A percentile compares a stretch with the other conserved stretches of the same genome.
Conservation (phyloP, 2,888 invertebrate species). For the Watsonalla binaria region DNA sequence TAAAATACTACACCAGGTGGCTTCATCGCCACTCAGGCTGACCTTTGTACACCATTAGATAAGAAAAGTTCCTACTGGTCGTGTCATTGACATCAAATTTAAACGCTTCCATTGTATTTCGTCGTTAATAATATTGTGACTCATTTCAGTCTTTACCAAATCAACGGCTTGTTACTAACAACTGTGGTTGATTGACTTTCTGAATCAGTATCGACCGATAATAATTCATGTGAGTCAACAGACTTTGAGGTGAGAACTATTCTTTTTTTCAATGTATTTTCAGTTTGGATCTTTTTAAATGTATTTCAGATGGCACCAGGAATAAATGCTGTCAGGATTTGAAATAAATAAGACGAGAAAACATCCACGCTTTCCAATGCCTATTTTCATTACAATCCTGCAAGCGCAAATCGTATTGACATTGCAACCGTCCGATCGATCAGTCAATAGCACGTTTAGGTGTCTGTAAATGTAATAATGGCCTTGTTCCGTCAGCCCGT, state of each 20-base stretch:
- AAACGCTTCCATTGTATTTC: conserved; percentile 9
- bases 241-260: too few relatives aligned
- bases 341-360: not conserved
- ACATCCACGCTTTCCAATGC: not conserved
- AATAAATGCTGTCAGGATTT: too few relatives aligned
- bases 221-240: too few relatives aligned
- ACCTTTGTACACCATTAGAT: conserved; percentile 45
- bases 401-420: not conserved
- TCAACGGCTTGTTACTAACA: not conserved
- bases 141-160: not conserved
- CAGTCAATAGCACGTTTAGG: conserved; percentile 19
- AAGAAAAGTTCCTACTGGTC: conserved; percentile 27
- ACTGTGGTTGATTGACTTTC: too few relatives aligned
- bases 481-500: conserved; percentile 45
- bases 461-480: conserved; percentile 20
- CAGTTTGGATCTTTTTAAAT: too few relatives aligned
- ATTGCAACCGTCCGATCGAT: conserved; percentile 17
- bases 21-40: conserved; percentile 32
- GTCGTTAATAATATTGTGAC: conserved; percentile 6
- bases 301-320: too few relatives aligned
- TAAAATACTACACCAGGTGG: conserved; percentile 49
- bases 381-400: not conserved
- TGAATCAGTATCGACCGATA: too few relatives aligned
- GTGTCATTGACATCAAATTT: conserved; percentile 41
- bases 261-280: too few relatives aligned